Evolutionary conservation across 1,140 invertebrate genomes (phyloP), one percentile per base, ranked within the genome.

Genomic region (Drosophila kurseongensis): DNA sequence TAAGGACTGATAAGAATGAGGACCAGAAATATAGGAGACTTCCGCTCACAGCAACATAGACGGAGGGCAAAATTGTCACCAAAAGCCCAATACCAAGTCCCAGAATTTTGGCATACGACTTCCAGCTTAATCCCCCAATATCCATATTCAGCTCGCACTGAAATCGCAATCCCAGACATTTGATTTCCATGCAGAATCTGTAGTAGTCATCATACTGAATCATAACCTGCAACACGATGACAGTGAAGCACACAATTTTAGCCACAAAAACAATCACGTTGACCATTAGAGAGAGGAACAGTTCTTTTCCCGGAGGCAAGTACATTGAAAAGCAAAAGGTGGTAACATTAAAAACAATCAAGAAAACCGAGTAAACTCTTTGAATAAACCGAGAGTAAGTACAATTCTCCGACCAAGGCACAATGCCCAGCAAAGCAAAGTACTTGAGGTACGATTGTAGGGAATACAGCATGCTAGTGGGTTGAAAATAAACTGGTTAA

Each of bases 361-460:
- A 50, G 1, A 35, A 56, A 13, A 52, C 10, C 0, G 80, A 68
- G 47, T 89, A 84, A 1, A 60, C 35, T 48, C 54, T 69, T 40
- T 89, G 84, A 0, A 72, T 7, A 5, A 14, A 9, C 52, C 75
- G 80, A 5, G 9, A 27, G 0, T 14, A 8, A 2, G 42, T 10
- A 38, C 45, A 16, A 6, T 61, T 54, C n/a, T 78, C 65, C 1
- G 54, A 14, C 57, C 65, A 88, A 7, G 84, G 84, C 1, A 88
- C 84, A 5, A 88, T 44, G 9, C 84, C 84, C 40, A 88, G 4
- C 0, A 88, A 3, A 5, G 80, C 76, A n/a, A 88, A 88, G 61
- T 65, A 88, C 29, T 78, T 89, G 0, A 88, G 60, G 40, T 69
- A 74, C n/a, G 65, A 27, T n/a, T 83, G 76, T 44, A 80, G 27